A percentile compares a stretch with the other conserved stretches of the same genome.
Conservation (phyloP, 2,113 vertebrate genomes). For the Perca schrenkii region DNA sequence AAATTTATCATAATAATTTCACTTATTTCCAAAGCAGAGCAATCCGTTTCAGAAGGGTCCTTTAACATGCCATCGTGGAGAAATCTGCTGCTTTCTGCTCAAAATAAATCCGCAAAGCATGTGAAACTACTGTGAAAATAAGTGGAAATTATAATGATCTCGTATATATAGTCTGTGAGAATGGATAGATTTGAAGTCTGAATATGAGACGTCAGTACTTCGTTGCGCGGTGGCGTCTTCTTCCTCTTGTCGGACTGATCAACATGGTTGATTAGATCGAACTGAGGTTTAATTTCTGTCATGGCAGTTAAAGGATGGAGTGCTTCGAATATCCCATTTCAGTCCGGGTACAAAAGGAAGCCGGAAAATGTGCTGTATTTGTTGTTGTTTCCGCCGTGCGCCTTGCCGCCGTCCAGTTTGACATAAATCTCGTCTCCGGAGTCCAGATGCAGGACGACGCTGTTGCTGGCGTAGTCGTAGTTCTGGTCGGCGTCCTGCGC, state of each 20-base stretch:
- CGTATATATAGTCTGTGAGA: neutral
- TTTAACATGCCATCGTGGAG: neutral
- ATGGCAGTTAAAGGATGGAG: neutral
- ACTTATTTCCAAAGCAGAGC: conserved; percentile 1
- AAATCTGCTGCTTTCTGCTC: too few relatives aligned
- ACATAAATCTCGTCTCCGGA: conserved; percentile 94
- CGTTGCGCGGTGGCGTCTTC: neutral
- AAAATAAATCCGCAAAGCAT: neutral
- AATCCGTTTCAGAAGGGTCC: neutral
- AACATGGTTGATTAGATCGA: neutral
- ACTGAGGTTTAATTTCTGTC: neutral
- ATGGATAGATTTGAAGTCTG: neutral
- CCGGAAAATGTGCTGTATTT: conserved; percentile 98
- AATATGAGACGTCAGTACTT: neutral
- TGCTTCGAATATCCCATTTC: conserved; percentile 20
- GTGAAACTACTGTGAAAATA: neutral
- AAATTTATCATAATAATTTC: neutral
- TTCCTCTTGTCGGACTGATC: neutral
- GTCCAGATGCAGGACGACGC: conserved; percentile 93
- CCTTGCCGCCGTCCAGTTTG: conserved; percentile 94
- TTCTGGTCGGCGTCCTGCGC: conserved; percentile 95
- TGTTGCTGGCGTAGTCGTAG: conserved; percentile 96
- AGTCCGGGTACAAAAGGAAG: conserved; percentile 95
- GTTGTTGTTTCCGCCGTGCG: conserved; percentile 95
- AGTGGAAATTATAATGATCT: neutral